These are phyloP conservation scores for Anthonomus grandis DNA, from an alignment of 1,140 invertebrate species.

Conservation along the genomic window DNA sequence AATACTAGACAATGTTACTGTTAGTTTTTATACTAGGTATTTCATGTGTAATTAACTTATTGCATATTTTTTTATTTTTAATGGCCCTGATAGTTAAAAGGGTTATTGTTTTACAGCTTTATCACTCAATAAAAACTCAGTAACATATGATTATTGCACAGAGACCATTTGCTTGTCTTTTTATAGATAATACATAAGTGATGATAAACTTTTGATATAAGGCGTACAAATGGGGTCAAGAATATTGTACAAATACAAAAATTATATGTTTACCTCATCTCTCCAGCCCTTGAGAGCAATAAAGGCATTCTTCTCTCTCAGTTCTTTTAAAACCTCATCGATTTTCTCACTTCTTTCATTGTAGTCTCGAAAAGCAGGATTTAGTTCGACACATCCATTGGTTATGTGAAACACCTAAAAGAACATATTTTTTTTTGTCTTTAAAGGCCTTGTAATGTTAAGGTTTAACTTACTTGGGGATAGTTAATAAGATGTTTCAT, in stretches of 20 bases:
- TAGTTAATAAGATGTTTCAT: conserved; percentile 73
- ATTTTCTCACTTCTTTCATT: conserved; percentile 72
- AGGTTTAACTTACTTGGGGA: conserved; percentile 66
- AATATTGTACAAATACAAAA: too few relatives aligned
- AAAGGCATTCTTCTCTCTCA: conserved; percentile 62
- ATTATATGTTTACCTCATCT: conserved; percentile 67
- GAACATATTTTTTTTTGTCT: background rate
- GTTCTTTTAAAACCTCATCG: conserved; percentile 73
- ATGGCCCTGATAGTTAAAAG: too few relatives aligned
- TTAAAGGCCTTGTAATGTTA: background rate
- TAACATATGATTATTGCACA: too few relatives aligned
- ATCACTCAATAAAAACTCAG: too few relatives aligned
- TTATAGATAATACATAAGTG: too few relatives aligned
- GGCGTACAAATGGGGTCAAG: background rate
- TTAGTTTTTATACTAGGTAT: too few relatives aligned
- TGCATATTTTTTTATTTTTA: too few relatives aligned
- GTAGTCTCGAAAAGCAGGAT: conserved; percentile 81
- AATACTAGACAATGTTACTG: too few relatives aligned
- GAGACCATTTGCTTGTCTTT: too few relatives aligned
- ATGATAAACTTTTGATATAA: too few relatives aligned
- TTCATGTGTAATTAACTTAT: too few relatives aligned
- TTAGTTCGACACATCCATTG: conserved; percentile 71
- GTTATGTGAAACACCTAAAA: conserved; percentile 66
- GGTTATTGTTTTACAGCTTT: too few relatives aligned
- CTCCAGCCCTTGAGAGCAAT: conserved; percentile 81